Evolutionary conservation across 2,797 vertebrate species (phyloP), one percentile per base, ranked within the genome.

Genomic region (Gambusia yucatana): DNA sequence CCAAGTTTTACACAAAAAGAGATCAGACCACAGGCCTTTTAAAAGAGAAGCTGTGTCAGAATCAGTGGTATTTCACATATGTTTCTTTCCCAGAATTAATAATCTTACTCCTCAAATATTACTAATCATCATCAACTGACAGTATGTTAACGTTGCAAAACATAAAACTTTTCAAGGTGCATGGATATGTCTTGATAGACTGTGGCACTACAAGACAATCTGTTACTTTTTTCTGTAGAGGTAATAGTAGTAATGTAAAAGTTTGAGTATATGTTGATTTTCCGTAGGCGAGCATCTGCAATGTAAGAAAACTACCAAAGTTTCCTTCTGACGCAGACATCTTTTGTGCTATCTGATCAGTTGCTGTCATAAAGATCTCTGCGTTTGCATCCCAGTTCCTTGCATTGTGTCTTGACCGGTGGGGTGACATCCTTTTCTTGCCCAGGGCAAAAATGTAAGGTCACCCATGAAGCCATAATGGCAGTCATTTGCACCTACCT

Each of bases 331-430:
- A 80, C 25, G 63, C 44, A 80, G 17, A 11, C 46, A 73, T 83
- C 71, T 73, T 67, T 83, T 57, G 70, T 85, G 20, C 39, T 43
- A 77, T 82, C 57, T 78, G 81, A 86, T 83, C 67, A 79, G 44
- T 71, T 5, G 30, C 39, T 70, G 70, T 59, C 57, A 75, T 67
- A 67, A 72, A 72, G 41, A 82, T 73, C n/a, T 75, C 48, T 79
- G 73, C 79, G 81, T 65, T n/a, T 30, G 28, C 52, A 78, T 83
- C 77, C 77, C 74, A 81, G 85, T 83, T 91, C 86, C 79, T 86
- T 73, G 74, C 46, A 91, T 87, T 90, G 88, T 90, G 20, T 84
- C 80, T 71, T 59, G 79, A 72, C 78, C 28, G 17, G 44, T 39
- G n/a, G 59, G 74, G 57, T 75, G 28, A 81, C 71, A 59, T 80